Conservation (phyloP, 1,140 invertebrate genomes). For the Gonatopus flavifemur region DNA sequence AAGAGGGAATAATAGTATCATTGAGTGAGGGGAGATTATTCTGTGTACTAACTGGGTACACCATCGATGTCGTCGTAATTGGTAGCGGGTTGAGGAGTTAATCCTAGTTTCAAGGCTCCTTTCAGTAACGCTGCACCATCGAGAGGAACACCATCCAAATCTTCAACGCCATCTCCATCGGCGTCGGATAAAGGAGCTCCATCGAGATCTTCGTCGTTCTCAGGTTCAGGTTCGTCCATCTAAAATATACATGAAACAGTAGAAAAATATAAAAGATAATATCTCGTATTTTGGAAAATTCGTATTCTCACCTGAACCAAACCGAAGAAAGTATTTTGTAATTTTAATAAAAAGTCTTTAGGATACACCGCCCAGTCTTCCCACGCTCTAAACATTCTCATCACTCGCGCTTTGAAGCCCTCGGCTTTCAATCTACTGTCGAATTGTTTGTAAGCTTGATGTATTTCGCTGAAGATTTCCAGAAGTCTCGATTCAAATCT, state of each 20-base stretch:
- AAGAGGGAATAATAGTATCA: background rate
- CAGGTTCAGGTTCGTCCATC: slow-evolving; percentile 52
- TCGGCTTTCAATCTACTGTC: slow-evolving; percentile 91
- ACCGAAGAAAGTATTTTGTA: slow-evolving; percentile 91
- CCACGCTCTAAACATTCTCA: slow-evolving; percentile 93
- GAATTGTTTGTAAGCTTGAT: slow-evolving; percentile 75
- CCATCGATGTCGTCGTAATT: slow-evolving; percentile 74
- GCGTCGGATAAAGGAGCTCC: slow-evolving; percentile 68
- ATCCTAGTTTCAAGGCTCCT: slow-evolving; percentile 64
- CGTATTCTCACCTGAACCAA: slow-evolving; percentile 46
- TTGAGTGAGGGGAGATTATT: slow-evolving; percentile 2
- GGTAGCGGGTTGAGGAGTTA: slow-evolving; percentile 50
- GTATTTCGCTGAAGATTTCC: slow-evolving; percentile 84
- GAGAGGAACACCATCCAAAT: slow-evolving; percentile 78
- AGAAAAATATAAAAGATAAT: background rate
- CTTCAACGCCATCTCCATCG: slow-evolving; percentile 65
- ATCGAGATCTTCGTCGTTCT: slow-evolving; percentile 64
- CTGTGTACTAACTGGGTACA: slow-evolving; percentile 67
- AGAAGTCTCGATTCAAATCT: slow-evolving; percentile 86
- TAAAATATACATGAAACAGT: slow-evolving; percentile 15
- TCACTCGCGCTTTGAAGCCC: slow-evolving; percentile 94
- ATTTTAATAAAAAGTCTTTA: slow-evolving; percentile 85
- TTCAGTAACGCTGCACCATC: slow-evolving; percentile 80
- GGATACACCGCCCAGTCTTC: slow-evolving; percentile 98
- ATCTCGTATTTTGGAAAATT: too few relatives aligned